phyloP scores from a whole-genome alignment of 2,888 invertebrate species.

The Mesorhabditis belari region DNA sequence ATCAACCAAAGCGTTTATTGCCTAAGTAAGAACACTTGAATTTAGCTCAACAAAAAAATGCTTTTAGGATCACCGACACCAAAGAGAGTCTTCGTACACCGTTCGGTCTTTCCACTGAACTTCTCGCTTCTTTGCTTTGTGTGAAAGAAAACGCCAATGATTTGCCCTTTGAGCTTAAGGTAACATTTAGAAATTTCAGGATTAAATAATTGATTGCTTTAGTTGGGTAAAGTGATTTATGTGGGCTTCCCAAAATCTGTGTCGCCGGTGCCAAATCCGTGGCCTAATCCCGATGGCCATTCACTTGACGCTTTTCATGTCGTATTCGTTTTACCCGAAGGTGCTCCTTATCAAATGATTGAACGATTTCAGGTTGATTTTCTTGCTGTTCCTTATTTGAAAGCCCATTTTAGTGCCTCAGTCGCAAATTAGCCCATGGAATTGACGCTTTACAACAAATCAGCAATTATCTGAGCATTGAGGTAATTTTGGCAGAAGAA shows the following conservation, averaged over 20 bases:
- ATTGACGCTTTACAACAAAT: conserved; percentile 4
- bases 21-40: neutral
- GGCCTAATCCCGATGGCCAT: neutral
- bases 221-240: neutral
- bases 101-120: conserved; percentile 27
- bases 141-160: conserved; percentile 28
- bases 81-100: neutral
- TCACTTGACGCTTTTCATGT: neutral
- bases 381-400: neutral
- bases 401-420: conserved; percentile 4
- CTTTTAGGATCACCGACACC: neutral
- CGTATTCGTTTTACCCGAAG: neutral
- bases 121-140: conserved; percentile 34
- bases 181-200: no score
- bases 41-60: no score
- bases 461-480: conserved; percentile 4
- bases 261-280: neutral
- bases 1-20: neutral
- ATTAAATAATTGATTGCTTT: no score
- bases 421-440: conserved; percentile 9
- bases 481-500: conserved; percentile 3
- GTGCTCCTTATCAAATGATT: neutral
- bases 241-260: neutral
- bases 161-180: conserved; percentile 32
- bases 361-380: neutral